These are phyloP conservation scores for Acomys russatus DNA, from an alignment of 2,797 vertebrate species.

Conservation along the genomic window DNA sequence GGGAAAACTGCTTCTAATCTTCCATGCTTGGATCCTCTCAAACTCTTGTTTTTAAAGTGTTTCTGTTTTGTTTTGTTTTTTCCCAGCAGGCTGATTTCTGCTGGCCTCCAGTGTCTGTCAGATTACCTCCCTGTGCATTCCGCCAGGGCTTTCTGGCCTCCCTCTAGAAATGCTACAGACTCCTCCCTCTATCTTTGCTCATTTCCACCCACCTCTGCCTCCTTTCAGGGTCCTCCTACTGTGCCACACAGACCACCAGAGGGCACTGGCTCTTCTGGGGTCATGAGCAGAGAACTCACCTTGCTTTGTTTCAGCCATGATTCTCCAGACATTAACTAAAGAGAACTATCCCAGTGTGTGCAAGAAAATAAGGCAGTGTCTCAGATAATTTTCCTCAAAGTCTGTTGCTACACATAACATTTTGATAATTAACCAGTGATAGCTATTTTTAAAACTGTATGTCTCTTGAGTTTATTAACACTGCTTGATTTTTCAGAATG, in stretches of 20 bases:
- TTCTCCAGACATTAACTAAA: not conserved
- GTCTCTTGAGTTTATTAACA: conserved; percentile 60
- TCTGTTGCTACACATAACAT: conserved; percentile 25
- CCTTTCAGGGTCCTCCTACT: not conserved
- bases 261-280: not conserved
- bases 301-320: not conserved
- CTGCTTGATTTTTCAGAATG: conserved; percentile 17
- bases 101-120: not conserved
- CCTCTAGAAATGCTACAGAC: not conserved
- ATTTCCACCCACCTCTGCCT: not conserved
- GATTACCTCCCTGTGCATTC: not conserved
- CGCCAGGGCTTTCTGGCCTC: no score
- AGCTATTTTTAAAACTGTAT: conserved; percentile 27
- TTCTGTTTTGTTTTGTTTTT: no score
- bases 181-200: not conserved
- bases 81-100: not conserved
- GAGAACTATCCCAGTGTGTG: not conserved
- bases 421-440: conserved; percentile 29
- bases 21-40: no score
- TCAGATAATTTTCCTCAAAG: not conserved
- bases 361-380: not conserved
- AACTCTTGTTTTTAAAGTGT: not conserved
- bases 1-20: not conserved
- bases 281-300: not conserved
- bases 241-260: not conserved